phyloP scores from a whole-genome alignment of 1,140 invertebrate species.

The Caenorhabditis inopinata region DNA sequence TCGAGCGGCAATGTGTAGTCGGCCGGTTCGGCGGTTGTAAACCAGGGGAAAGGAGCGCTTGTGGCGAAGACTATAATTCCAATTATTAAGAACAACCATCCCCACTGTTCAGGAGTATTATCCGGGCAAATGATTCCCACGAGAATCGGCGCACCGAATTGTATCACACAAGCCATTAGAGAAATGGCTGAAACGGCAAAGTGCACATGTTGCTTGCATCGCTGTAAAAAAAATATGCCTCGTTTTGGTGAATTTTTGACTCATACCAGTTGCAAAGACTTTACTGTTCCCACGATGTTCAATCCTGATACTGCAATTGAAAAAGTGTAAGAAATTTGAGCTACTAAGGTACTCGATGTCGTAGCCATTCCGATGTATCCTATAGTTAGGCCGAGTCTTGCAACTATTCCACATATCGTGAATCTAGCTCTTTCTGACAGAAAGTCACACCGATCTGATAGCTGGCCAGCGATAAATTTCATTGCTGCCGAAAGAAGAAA shows the following conservation, averaged over 20 bases:
- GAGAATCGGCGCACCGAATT: conserved; percentile 17
- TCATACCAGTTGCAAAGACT: conserved; percentile 54
- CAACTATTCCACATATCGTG: conserved; percentile 56
- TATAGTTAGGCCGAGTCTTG: conserved; percentile 51
- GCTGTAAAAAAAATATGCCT: too few relatives aligned
- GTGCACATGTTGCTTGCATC: conserved; percentile 29
- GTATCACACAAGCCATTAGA: conserved; percentile 11
- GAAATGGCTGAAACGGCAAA: conserved; percentile 2
- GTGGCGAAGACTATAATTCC: not conserved
- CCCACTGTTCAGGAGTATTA: conserved; percentile 14
- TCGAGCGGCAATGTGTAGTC: not conserved
- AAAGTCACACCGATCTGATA: conserved; percentile 54
- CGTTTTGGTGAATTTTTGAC: too few relatives aligned
- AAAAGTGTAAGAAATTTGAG: conserved; percentile 50
- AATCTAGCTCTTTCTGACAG: conserved; percentile 49
- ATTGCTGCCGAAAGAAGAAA: conserved; percentile 52
- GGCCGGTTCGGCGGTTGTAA: conserved; percentile 17
- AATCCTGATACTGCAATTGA: conserved; percentile 57
- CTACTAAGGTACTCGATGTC: conserved; percentile 34
- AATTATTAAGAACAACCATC: conserved; percentile 8
- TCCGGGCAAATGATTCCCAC: conserved; percentile 16
- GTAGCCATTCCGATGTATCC: conserved; percentile 40
- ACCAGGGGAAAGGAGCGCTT: conserved; percentile 3
- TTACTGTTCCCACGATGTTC: conserved; percentile 56
- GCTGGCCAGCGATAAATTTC: conserved; percentile 58